Conservation (phyloP, 1,140 invertebrate species). For the Teleopsis dalmanni region DNA sequence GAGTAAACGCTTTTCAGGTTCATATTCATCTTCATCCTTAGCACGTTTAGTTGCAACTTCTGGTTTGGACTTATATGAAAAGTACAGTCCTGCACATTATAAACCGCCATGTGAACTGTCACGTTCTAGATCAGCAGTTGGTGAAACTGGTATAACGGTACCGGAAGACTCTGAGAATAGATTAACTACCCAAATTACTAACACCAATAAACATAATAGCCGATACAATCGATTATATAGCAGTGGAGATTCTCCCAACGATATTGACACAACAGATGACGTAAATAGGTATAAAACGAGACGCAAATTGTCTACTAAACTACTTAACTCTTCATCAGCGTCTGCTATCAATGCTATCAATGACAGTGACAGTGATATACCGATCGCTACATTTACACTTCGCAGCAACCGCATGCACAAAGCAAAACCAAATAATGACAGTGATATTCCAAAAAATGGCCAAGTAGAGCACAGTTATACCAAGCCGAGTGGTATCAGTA, state of each 20-base stretch:
- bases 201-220: constrained; percentile 20
- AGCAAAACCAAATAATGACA: neutral
- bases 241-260: constrained; percentile 14
- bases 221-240: constrained; percentile 36
- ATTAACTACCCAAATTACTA: neutral
- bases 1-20: constrained; percentile 33
- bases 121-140: constrained; percentile 42
- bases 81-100: constrained; percentile 44
- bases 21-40: constrained; percentile 42
- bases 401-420: constrained; percentile 16
- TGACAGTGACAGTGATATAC: constrained; percentile 26
- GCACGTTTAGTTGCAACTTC: constrained; percentile 41
- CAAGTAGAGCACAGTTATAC: too few species aligned
- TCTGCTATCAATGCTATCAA: constrained; percentile 1
- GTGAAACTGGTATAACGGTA: constrained; percentile 10
- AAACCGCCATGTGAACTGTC: constrained; percentile 44
- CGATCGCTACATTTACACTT: constrained; percentile 35
- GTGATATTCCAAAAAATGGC: too few species aligned
- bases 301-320: neutral
- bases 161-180: neutral
- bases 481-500: too few species aligned
- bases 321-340: neutral
- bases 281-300: neutral
- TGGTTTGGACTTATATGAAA: constrained; percentile 42
- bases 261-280: neutral